Percentiles rank a stretch among this genome's conserved stretches.
phyloP scores from a whole-genome alignment of 2,797 vertebrate genomes.

The Poecilia gillii region DNA sequence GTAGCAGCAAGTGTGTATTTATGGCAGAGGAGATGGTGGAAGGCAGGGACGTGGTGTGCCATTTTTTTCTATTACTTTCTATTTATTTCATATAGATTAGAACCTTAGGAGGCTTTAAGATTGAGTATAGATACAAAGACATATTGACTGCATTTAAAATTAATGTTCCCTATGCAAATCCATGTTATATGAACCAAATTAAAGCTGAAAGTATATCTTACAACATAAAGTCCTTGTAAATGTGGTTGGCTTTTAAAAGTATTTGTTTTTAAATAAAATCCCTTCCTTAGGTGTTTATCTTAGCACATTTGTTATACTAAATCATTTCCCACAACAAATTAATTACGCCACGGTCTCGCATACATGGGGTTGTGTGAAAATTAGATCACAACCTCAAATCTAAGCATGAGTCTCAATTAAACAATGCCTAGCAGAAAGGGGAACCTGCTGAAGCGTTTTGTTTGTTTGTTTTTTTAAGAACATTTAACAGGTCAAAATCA shows the following conservation, averaged over 20 bases:
- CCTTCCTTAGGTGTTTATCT: background rate
- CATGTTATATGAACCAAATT: constrained; percentile 16
- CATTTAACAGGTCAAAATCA: no score
- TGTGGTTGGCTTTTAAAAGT: background rate
- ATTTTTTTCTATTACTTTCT: constrained; percentile 54
- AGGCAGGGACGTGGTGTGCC: constrained; percentile 42
- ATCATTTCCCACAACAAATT: background rate
- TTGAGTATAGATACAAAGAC: constrained; percentile 39
- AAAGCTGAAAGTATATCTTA: constrained; percentile 26
- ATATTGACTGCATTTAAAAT: constrained; percentile 28
- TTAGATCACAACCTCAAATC: constrained; percentile 35
- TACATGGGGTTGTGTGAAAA: background rate
- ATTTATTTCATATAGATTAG: constrained; percentile 51
- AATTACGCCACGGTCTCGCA: background rate
- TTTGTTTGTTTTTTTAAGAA: no score
- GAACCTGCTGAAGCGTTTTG: background rate
- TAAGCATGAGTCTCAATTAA: constrained; percentile 57
- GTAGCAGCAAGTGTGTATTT: constrained; percentile 61
- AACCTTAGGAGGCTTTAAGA: constrained; percentile 29
- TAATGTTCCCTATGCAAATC: constrained; percentile 22
- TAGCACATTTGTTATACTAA: background rate
- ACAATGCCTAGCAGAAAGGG: constrained; percentile 59
- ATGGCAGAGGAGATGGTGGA: constrained; percentile 52
- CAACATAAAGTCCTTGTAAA: constrained; percentile 4
- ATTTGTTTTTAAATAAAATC: background rate